These are phyloP conservation scores for Antechinus flavipes DNA, from an alignment of 2,113 vertebrate species.

Conservation along the genomic window DNA sequence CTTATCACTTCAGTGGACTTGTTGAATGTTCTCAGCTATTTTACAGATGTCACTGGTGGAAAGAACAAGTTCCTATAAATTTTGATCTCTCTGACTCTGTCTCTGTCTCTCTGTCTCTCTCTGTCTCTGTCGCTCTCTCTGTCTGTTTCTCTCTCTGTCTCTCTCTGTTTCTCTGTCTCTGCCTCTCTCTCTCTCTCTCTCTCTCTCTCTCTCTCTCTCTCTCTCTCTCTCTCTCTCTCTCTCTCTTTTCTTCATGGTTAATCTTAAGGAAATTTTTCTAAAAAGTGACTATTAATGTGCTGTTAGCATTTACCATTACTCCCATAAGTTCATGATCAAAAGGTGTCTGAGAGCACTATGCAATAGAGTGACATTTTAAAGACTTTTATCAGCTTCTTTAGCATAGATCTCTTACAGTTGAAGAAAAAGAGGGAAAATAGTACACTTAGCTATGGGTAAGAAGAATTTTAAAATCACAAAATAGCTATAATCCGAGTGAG, in stretches of 20 bases:
- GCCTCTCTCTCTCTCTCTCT: not conserved
- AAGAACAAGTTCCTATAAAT: constrained; percentile 7
- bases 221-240: not conserved
- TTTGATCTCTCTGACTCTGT: not conserved
- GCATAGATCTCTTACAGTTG: too few relatives aligned
- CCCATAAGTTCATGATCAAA: not conserved
- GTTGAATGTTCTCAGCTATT: constrained; percentile 42
- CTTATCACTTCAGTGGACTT: constrained; percentile 26
- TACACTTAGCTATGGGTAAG: not conserved
- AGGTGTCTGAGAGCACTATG: not conserved
- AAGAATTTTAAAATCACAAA: not conserved
- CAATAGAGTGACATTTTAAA: not conserved
- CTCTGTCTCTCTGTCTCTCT: not conserved
- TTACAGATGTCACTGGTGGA: constrained; percentile 19
- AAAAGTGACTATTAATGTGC: not conserved
- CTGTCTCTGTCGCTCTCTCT: not conserved
- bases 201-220: too few relatives aligned
- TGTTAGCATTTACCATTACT: not conserved
- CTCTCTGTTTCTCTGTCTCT: too few relatives aligned
- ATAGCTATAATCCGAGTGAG: not conserved
- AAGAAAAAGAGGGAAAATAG: not conserved
- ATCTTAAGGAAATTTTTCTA: constrained; percentile 24
- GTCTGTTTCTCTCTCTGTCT: not conserved
- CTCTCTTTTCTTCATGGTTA: not conserved
- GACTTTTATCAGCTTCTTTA: not conserved